These are phyloP conservation scores for Hormaphis cornu DNA, from an alignment of 1,140 invertebrate species.

Conservation along the genomic window DNA sequence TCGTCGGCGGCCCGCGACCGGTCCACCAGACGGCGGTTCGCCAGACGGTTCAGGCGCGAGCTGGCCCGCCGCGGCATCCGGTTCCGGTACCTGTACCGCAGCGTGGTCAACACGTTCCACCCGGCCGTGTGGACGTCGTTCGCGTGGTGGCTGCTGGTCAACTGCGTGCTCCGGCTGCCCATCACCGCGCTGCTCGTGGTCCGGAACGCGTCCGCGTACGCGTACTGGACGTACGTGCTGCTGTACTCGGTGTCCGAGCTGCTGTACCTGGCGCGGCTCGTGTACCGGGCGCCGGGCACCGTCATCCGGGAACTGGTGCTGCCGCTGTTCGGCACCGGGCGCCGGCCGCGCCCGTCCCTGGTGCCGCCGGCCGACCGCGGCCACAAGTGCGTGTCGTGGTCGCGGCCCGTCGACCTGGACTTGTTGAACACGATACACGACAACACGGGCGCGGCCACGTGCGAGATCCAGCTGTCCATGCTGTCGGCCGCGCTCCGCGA, in stretches of 20 bases:
- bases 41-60: conserved; percentile 46
- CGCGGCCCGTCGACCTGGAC: conserved; percentile 52
- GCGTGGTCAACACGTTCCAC: conserved; percentile 35
- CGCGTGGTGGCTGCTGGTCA: conserved; percentile 35
- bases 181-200: conserved; percentile 33
- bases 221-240: conserved; percentile 44
- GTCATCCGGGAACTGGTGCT: conserved; percentile 47
- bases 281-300: conserved; percentile 49
- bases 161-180: conserved; percentile 33
- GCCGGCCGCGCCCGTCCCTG: conserved; percentile 56
- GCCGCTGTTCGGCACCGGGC: conserved; percentile 38
- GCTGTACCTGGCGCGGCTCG: conserved; percentile 47
- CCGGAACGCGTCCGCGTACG: conserved; percentile 33
- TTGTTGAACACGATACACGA: conserved; percentile 48
- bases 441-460: conserved; percentile 53
- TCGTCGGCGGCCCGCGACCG: conserved; percentile 47
- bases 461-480: conserved; percentile 57
- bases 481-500: conserved; percentile 53
- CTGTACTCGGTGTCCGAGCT: conserved; percentile 49
- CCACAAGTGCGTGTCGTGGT: conserved; percentile 67
- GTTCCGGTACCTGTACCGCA: conserved; percentile 2
- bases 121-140: conserved; percentile 31
- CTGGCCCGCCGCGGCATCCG: conserved; percentile 34
- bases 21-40: conserved; percentile 31
- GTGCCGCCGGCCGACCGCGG: conserved; percentile 55